Evolutionary conservation across 2,797 vertebrate genomes (phyloP).

Genomic region (Crocidura indochinensis): DNA sequence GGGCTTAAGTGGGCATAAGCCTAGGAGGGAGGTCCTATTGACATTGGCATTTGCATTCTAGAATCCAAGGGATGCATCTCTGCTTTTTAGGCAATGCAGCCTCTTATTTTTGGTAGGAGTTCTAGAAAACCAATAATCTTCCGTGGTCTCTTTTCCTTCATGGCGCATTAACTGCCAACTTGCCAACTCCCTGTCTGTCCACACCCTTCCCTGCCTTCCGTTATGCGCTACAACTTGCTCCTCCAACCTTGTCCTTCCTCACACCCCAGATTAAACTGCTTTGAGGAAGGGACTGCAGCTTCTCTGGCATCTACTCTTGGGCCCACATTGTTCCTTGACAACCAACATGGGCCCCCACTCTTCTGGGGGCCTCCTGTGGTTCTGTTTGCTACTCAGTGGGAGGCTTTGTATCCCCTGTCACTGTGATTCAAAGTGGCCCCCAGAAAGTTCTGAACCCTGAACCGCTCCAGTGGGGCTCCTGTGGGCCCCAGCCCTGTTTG

Average conservation of each 20-base stretch:
- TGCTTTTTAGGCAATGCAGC: background rate
- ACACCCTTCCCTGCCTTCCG: background rate
- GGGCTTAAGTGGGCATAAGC: background rate
- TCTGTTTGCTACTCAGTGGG: background rate
- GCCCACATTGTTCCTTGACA: background rate
- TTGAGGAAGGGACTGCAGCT: constrained; percentile 33
- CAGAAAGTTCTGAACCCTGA: background rate
- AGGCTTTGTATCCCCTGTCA: background rate
- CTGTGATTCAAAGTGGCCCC: background rate
- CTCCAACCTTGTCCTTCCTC: background rate
- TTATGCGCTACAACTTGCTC: background rate
- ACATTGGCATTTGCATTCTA: too few relatives aligned
- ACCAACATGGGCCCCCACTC: background rate
- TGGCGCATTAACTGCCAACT: too few relatives aligned
- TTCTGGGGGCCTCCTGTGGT: background rate
- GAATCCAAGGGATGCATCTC: background rate
- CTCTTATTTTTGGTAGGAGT: too few relatives aligned
- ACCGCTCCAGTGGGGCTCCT: background rate
- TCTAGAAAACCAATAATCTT: background rate
- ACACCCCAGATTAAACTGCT: background rate
- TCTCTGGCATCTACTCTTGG: background rate
- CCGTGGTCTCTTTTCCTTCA: background rate
- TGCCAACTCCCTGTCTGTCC: too few relatives aligned
- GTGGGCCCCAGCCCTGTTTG: background rate
- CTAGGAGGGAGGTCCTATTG: background rate